A percentile compares a stretch with the other conserved stretches of the same genome.
phyloP scores from a whole-genome alignment of 2,888 invertebrate genomes.

The Hirtodrosophila confusa region DNA sequence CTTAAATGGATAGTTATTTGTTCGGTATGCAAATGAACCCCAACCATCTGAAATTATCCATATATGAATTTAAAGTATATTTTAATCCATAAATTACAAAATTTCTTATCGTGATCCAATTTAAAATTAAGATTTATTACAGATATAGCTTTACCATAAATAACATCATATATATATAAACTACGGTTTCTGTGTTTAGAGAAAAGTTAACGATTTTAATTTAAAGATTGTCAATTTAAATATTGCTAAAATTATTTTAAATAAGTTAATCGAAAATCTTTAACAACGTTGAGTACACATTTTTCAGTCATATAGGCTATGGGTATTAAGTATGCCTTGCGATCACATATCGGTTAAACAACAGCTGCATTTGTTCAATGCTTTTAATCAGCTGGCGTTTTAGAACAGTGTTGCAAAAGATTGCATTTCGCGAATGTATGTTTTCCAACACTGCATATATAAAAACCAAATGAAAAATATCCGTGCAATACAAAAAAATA shows the following conservation, averaged over 20 bases:
- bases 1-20: conserved; percentile 1
- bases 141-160: too few relatives aligned
- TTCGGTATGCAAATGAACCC: too few relatives aligned
- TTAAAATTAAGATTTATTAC: neutral
- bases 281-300: too few relatives aligned
- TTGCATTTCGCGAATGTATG: conserved; percentile 8
- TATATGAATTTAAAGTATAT: too few relatives aligned
- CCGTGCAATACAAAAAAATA: conserved; percentile 30
- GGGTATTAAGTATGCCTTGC: neutral
- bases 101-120: neutral
- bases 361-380: conserved; percentile 38
- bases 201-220: too few relatives aligned
- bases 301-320: too few relatives aligned
- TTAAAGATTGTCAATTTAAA: too few relatives aligned
- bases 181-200: too few relatives aligned
- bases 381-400: conserved; percentile 31
- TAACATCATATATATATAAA: too few relatives aligned
- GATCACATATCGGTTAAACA: conserved; percentile 32
- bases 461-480: conserved; percentile 46
- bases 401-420: conserved; percentile 25
- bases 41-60: too few relatives aligned
- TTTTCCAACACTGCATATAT: conserved; percentile 45
- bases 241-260: too few relatives aligned
- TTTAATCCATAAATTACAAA: too few relatives aligned
- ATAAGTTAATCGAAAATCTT: neutral